Percentiles rank a stretch among this genome's conserved stretches.
These are phyloP conservation scores for Antrozous pallidus DNA, from an alignment of 2,797 vertebrate species.

Conservation along the genomic window DNA sequence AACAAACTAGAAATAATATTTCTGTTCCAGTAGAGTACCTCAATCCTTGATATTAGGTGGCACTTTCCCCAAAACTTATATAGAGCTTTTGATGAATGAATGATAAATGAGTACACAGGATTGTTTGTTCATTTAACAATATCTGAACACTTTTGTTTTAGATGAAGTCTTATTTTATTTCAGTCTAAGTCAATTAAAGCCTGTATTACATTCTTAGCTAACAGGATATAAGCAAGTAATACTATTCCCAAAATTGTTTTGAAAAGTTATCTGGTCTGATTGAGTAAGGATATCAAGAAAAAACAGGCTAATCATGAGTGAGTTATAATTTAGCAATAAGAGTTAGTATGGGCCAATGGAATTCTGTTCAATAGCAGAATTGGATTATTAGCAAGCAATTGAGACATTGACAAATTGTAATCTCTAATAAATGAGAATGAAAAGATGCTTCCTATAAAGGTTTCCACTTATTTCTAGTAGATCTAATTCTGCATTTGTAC, in stretches of 20 bases:
- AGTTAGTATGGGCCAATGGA: background rate
- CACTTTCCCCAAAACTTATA: background rate
- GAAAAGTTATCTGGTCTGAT: background rate
- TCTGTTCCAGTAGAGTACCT: background rate
- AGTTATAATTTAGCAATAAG: background rate
- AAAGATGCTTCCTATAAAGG: background rate
- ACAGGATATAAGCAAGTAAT: background rate
- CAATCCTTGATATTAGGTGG: background rate
- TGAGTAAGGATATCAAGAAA: conserved; percentile 17
- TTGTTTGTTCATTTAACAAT: background rate
- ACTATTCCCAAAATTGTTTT: background rate
- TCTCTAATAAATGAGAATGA: conserved; percentile 25
- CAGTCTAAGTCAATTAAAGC: background rate
- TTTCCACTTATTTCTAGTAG: conserved; percentile 27
- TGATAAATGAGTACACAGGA: background rate
- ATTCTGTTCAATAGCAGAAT: background rate
- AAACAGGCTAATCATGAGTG: background rate
- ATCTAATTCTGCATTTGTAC: background rate
- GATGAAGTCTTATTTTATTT: background rate
- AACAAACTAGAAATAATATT: background rate
- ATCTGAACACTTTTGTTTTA: background rate
- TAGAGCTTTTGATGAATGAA: background rate
- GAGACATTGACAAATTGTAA: background rate
- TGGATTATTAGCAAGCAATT: background rate
- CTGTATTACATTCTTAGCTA: background rate